A percentile compares a stretch with the other conserved stretches of the same genome.
Conservation (phyloP, 1,140 invertebrate genomes). For the Pseudomyrmex concolor region DNA sequence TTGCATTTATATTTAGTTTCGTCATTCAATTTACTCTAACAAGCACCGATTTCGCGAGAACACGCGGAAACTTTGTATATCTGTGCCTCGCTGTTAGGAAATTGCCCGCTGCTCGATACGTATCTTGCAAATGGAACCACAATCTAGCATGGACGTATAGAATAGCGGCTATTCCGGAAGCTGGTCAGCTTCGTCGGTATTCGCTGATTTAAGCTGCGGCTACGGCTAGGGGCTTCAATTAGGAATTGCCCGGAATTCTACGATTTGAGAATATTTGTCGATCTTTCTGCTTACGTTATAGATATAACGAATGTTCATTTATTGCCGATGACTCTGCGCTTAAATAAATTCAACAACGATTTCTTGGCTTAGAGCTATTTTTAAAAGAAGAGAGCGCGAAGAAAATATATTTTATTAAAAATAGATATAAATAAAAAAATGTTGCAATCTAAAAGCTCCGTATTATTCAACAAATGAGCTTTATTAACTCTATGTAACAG, state of each 20-base stretch:
- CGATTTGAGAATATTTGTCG: constrained; percentile 47
- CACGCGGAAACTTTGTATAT: constrained; percentile 7
- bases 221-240: constrained; percentile 60
- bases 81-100: constrained; percentile 46
- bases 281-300: constrained; percentile 25
- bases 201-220: constrained; percentile 62
- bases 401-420: neutral
- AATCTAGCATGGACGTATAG: constrained; percentile 50
- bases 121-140: constrained; percentile 58
- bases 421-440: neutral
- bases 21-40: neutral
- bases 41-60: constrained; percentile 5
- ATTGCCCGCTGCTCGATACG: constrained; percentile 56
- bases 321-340: neutral
- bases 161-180: constrained; percentile 48
- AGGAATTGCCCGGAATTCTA: constrained; percentile 59
- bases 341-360: constrained; percentile 5
- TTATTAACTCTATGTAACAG: neutral
- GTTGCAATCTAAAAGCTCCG: neutral
- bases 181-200: constrained; percentile 54
- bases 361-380: neutral
- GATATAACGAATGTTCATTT: neutral
- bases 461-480: neutral
- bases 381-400: neutral
- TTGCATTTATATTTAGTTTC: neutral